Conservation (phyloP, 2,888 invertebrate genomes). For the Polydrusus cervinus region DNA sequence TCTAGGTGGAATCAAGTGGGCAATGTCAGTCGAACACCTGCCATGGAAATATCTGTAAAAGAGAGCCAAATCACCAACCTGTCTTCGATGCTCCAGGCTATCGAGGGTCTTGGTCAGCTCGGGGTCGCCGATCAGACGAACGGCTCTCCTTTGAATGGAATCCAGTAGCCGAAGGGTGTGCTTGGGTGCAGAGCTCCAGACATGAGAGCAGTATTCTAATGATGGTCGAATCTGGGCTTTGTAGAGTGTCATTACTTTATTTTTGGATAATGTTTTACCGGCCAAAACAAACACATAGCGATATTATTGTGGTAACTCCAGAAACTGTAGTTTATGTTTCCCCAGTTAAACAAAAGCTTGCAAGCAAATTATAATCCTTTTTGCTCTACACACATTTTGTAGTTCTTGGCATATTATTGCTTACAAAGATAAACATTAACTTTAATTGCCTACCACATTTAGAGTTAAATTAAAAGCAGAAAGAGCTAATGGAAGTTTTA, state of each 20-base stretch:
- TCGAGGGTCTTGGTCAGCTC: too few relatives aligned
- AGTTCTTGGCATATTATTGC: constrained; percentile 5
- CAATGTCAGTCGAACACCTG: too few relatives aligned
- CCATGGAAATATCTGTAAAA: too few relatives aligned
- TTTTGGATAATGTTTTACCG: not conserved
- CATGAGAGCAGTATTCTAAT: too few relatives aligned
- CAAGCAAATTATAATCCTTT: not conserved
- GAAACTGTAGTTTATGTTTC: constrained; percentile 2
- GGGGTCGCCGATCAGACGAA: too few relatives aligned
- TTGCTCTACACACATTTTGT: not conserved
- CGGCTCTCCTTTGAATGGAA: too few relatives aligned
- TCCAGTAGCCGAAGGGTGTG: too few relatives aligned
- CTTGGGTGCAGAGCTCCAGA: too few relatives aligned
- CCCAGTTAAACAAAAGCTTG: not conserved
- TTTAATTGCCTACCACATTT: not conserved
- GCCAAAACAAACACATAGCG: constrained; percentile 1
- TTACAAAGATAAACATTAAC: not conserved
- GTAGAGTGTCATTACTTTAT: not conserved
- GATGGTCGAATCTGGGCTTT: too few relatives aligned
- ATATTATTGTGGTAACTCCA: not conserved
- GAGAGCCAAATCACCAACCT: too few relatives aligned
- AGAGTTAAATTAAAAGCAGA: not conserved
- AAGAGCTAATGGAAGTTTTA: not conserved
- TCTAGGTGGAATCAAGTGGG: too few relatives aligned
- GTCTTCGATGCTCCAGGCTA: too few relatives aligned